phyloP scores from a whole-genome alignment of 1,140 invertebrate species.

The Tribolium castaneum region DNA sequence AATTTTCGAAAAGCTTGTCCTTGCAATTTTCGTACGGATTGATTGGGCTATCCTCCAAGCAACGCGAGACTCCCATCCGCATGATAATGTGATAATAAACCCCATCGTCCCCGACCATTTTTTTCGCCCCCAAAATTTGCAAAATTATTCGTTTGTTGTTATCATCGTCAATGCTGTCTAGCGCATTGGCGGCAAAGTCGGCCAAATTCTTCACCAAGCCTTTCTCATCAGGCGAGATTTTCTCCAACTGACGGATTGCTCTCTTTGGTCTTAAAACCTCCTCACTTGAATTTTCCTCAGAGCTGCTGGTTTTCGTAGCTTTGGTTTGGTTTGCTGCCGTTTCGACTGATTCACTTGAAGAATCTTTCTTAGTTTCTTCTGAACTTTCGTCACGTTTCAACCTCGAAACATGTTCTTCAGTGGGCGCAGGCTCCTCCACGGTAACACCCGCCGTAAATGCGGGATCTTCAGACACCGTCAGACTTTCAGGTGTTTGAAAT shows the following conservation, averaged over 20 bases:
- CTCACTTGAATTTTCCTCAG: conserved; percentile 21
- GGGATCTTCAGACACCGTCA: neutral
- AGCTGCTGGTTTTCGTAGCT: neutral
- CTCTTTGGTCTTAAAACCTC: conserved; percentile 18
- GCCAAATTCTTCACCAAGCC: conserved; percentile 59
- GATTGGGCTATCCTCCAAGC: conserved; percentile 53
- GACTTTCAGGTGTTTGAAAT: neutral
- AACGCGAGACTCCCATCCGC: conserved; percentile 58
- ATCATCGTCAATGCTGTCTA: conserved; percentile 62
- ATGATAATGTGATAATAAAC: conserved; percentile 60
- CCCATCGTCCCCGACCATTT: conserved; percentile 54
- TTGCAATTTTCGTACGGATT: conserved; percentile 51
- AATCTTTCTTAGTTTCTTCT: conserved; percentile 1
- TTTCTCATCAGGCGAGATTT: conserved; percentile 53
- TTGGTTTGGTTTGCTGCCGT: neutral
- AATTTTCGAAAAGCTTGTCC: conserved; percentile 54
- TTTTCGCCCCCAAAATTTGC: conserved; percentile 60
- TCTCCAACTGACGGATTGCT: conserved; percentile 51
- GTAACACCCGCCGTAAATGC: neutral
- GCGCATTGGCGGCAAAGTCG: conserved; percentile 57
- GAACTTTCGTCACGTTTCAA: neutral
- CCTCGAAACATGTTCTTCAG: neutral
- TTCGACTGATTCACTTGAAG: neutral
- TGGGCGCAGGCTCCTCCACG: neutral
- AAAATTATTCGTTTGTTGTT: conserved; percentile 59